Evolutionary conservation across 1,140 invertebrate species (phyloP), one percentile per base, ranked within the genome.

Genomic region (Venturia canescens): DNA sequence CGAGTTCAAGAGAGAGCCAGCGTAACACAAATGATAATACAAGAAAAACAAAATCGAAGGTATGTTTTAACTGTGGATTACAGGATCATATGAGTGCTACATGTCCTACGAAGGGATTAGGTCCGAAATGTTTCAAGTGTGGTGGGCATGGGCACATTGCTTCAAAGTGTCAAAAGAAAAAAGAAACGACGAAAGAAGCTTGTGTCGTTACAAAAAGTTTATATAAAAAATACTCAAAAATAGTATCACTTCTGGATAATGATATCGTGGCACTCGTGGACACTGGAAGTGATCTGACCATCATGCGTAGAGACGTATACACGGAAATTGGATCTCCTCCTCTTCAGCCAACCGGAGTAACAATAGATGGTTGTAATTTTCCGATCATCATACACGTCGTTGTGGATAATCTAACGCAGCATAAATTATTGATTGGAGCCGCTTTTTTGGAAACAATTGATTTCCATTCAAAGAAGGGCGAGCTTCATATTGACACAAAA

Each of bases 61-160:
- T 5, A 2, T 66, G 63, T 66, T 6, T n/a, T 3, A 13, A 66
- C 1, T 66, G 63, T 29, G 63, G 63, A 9, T 3, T 4, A 18
- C 63, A 1, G 11, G 63, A 66, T 27, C 63, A 66, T 26, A 1
- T 66, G 63, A 66, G 63, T 26, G 1, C 63, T 3, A 4, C 63
- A 1, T 66, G 63, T 13, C 63, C 63, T 9, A 26, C 26, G 6
- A 66, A 66, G 11, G 63, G 18, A 11, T 26, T 27, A 3, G 63
- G 80, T 53, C 15, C 57, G 0, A 81, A 81, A 38, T 83, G 82
- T 81, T 81, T 83, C 23, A 0, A 18, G 0, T 83, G 82, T 48
- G 18, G 63, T 0, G 60, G 77, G 16, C 60, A 75, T 31, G 82
- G 82, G 3, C 82, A 83, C 27, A 76, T 83, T 5, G 63, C 77